These are phyloP conservation scores for Diacarnus erythraeanus DNA, from an alignment of 37 sponge, comb jelly and placozoan genomes.

Conservation along the genomic window DNA sequence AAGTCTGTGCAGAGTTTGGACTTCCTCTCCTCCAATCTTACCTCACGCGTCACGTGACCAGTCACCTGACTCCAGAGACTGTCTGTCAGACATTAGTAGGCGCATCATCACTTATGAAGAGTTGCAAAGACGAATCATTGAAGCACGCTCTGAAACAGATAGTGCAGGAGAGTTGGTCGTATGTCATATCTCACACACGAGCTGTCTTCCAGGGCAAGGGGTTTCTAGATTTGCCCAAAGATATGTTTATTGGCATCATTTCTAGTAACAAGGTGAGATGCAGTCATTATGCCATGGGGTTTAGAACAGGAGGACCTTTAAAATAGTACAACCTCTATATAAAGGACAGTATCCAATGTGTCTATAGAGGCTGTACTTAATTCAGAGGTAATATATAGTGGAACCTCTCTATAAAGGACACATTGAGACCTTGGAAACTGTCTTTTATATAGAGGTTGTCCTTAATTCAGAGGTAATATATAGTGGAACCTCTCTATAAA, in stretches of 20 bases:
- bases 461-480: too few relatives aligned
- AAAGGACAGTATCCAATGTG: too few relatives aligned
- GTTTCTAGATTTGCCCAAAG: conserved; percentile 48
- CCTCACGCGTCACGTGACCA: conserved; percentile 21
- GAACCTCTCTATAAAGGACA: too few relatives aligned
- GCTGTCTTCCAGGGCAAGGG: conserved; percentile 47
- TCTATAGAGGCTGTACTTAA: too few relatives aligned
- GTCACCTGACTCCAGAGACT: conserved; percentile 26
- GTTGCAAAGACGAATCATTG: not conserved
- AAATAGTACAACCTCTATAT: too few relatives aligned
- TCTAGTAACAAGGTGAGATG: conserved; percentile 47
- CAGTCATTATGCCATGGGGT: not conserved
- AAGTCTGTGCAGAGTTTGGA: conserved; percentile 40
- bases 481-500: too few relatives aligned
- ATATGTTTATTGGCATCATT: conserved; percentile 45
- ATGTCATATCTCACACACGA: conserved; percentile 36
- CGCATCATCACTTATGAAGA: not conserved
- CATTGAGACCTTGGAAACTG: too few relatives aligned
- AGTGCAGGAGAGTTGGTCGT: conserved; percentile 51
- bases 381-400: too few relatives aligned
- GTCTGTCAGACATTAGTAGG: conserved; percentile 33
- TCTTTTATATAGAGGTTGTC: too few relatives aligned
- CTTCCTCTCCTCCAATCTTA: conserved; percentile 45
- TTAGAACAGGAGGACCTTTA: too few relatives aligned
- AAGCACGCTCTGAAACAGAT: conserved; percentile 9